phyloP scores from a whole-genome alignment of 2,888 invertebrate species.

The Beris morrisii region DNA sequence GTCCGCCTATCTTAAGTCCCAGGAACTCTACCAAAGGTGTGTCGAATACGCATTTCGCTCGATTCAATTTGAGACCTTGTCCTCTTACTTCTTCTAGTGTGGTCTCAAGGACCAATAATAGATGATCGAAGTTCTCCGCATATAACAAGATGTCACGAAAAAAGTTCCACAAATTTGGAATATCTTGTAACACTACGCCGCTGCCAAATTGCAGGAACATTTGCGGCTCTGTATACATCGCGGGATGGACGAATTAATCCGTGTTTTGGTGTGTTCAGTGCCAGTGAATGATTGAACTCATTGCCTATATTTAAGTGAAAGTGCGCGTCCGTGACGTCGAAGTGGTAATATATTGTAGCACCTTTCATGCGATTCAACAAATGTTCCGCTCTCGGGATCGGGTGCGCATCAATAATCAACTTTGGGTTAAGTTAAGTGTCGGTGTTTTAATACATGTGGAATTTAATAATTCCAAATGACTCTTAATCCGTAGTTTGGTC shows the following conservation, averaged over 20 bases:
- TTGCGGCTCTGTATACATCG: slow-evolving; percentile 36
- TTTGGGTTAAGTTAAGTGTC: slow-evolving; percentile 33
- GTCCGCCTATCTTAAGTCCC: slow-evolving; percentile 31
- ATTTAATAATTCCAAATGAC: no score
- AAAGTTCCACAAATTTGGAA: slow-evolving; percentile 22
- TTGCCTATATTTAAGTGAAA: slow-evolving; percentile 34
- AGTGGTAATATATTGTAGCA: slow-evolving; percentile 31
- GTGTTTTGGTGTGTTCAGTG: slow-evolving; percentile 32
- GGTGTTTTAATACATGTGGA: no score
- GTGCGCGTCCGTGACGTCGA: slow-evolving; percentile 37
- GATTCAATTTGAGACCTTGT: slow-evolving; percentile 33
- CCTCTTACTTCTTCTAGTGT: not conserved
- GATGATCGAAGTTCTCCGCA: slow-evolving; percentile 33
- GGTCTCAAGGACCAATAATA: not conserved
- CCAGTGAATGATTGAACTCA: slow-evolving; percentile 22
- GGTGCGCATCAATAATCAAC: slow-evolving; percentile 35
- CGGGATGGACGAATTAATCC: slow-evolving; percentile 34
- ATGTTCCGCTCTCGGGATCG: slow-evolving; percentile 26
- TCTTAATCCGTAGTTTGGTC: no score
- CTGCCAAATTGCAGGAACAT: slow-evolving; percentile 29
- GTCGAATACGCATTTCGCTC: slow-evolving; percentile 33
- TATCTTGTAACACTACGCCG: slow-evolving; percentile 34
- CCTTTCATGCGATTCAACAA: slow-evolving; percentile 31
- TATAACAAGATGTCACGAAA: slow-evolving; percentile 34
- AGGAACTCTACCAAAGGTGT: slow-evolving; percentile 31